phyloP scores from a whole-genome alignment of 2,113 vertebrate genomes.

The Delphinapterus leucas region DNA sequence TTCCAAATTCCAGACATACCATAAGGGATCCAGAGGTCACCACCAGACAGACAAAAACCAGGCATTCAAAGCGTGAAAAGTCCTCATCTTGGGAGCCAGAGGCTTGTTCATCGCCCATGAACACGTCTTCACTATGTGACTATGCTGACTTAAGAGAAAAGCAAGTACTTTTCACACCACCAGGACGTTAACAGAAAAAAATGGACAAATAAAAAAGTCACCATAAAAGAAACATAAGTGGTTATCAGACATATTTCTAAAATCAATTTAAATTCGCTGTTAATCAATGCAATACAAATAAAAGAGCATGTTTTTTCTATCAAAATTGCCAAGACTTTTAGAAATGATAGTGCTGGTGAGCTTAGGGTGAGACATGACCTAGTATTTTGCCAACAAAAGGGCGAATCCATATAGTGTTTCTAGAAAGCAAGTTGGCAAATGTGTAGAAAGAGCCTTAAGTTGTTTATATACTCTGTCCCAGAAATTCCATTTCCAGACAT shows the following conservation, averaged over 20 bases:
- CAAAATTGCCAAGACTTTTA: not conserved
- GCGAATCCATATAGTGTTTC: not conserved
- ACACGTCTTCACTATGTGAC: no score
- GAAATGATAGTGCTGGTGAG: not conserved
- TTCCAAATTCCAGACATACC: no score
- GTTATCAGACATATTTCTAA: not conserved
- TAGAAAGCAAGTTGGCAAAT: not conserved
- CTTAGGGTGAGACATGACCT: not conserved
- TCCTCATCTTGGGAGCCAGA: fast-evolving
- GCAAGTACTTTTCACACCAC: no score
- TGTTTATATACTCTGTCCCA: not conserved
- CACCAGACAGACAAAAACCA: no score
- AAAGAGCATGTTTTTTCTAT: not conserved
- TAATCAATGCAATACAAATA: not conserved
- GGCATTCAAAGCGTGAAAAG: not conserved
- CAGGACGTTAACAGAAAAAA: not conserved
- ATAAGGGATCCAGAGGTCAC: fast-evolving
- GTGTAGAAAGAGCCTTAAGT: not conserved
- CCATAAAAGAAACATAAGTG: not conserved
- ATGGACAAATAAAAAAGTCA: not conserved
- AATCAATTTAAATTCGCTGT: not conserved
- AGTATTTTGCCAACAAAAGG: no score
- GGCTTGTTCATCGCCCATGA: fast-evolving
- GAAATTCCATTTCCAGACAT: not conserved
- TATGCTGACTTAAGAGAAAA: fast-evolving